Base-by-base conservation (phyloP, 2,888 invertebrate species). In the Eurois occulta region DNA sequence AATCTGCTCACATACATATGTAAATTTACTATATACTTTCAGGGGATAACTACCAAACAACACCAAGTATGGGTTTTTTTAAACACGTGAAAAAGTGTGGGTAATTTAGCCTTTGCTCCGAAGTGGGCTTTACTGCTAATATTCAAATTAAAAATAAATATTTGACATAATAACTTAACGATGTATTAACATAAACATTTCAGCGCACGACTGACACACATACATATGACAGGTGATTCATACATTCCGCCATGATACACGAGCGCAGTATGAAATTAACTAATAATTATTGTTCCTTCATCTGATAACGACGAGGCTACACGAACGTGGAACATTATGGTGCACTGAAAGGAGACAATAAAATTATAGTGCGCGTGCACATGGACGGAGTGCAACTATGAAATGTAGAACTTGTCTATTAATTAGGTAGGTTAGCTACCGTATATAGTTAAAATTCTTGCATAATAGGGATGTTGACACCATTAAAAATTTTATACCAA, bases 231-330 rank as follows among this genome's bases (percentile, higher is more conserved):
- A 35, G 6, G 16, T 66, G 76, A 77, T 65, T 77, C 66, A 72
- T 71, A 46, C 69, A 77, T 72, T 62, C 75, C 70, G 55, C 58
- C 64, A 65, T 75, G 71, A 68, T 75, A 41, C 38, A 86, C 65
- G 55, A 62, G 52, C 70, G 13, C 13, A 41, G 66, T 81, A 80
- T 70, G 68, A 74, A 78, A 84, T 85, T 85, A 85, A 78, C 73
- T 78, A 60, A 64, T 84, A 48, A 85, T 82, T 62, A 78, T 75
- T 78, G 78, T 71, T 73, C 75, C 84, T 82, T 82, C 78, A 84
- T 82, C 84, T 73, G 84, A 84, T 84, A 85, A 82, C 72, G 41
- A 0, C 65, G 71, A 68, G 62, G 85, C 28, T 78, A 60, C 81
- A 84, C 85, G 82, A 73, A 81, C 58, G 55, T 70, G 60, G 52